Evolutionary conservation across 2,797 vertebrate species (phyloP).

Genomic region (Trichosurus vulpecula): DNA sequence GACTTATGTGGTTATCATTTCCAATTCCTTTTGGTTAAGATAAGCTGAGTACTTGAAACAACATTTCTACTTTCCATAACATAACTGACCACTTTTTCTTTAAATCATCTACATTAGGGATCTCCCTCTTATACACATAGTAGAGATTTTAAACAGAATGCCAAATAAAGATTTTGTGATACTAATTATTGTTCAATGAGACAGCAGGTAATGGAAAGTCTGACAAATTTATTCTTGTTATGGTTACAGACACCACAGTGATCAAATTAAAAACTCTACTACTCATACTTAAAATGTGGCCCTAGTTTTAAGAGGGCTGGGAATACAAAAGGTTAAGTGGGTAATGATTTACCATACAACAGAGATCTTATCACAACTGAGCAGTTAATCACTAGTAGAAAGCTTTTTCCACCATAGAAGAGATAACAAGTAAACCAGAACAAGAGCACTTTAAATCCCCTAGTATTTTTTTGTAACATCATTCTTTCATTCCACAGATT

Average conservation of each 20-base stretch:
- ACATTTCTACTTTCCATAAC: constrained; percentile 70
- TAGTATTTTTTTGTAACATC: constrained; percentile 39
- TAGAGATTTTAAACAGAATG: constrained; percentile 66
- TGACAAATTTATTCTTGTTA: constrained; percentile 71
- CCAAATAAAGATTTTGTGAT: constrained; percentile 63
- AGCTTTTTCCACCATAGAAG: constrained; percentile 58
- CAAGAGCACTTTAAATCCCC: constrained; percentile 40
- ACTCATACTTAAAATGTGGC: constrained; percentile 62
- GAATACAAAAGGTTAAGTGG: constrained; percentile 49
- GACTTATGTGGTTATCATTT: not conserved
- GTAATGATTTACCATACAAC: not conserved
- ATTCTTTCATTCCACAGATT: constrained; percentile 62
- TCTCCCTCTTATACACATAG: constrained; percentile 60
- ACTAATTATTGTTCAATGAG: constrained; percentile 67
- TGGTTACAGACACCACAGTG: constrained; percentile 70
- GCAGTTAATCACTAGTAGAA: not conserved
- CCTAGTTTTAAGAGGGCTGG: constrained; percentile 47
- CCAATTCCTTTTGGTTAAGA: not conserved
- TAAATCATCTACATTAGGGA: constrained; percentile 69
- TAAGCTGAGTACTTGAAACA: constrained; percentile 57
- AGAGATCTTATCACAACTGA: constrained; percentile 26
- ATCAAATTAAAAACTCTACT: constrained; percentile 52
- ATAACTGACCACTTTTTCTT: constrained; percentile 75
- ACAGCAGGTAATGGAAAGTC: constrained; percentile 78
- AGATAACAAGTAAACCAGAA: constrained; percentile 36